Evolutionary conservation across 2,888 invertebrate species (phyloP).

Genomic region (Lathronympha strigana): DNA sequence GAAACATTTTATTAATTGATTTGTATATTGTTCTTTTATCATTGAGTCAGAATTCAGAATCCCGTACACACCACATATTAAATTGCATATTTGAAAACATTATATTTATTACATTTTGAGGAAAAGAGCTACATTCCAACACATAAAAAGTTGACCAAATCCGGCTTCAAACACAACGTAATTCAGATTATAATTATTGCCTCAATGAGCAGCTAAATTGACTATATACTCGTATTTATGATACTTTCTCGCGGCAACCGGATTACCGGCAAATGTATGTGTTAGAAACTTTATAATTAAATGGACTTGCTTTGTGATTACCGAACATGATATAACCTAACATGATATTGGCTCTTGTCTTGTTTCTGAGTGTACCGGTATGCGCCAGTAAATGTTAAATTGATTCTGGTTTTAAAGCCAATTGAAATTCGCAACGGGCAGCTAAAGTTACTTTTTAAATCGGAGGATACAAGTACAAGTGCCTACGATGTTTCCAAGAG

Average conservation of each 20-base stretch:
- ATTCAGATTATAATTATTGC: conserved; percentile 10
- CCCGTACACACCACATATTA: too few relatives aligned
- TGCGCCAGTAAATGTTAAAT: conserved; percentile 20
- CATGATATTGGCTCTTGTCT: not conserved
- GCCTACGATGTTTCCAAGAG: conserved; percentile 9
- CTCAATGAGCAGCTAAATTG: conserved; percentile 6
- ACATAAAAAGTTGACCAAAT: not conserved
- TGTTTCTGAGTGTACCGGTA: conserved; percentile 24
- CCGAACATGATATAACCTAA: not conserved
- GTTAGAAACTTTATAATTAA: conserved; percentile 10
- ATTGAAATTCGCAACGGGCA: conserved; percentile 13
- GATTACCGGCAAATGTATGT: not conserved
- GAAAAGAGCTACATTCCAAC: not conserved
- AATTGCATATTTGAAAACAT: too few relatives aligned
- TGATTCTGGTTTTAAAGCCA: conserved; percentile 24
- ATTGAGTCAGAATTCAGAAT: too few relatives aligned
- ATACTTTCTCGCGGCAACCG: conserved; percentile 7
- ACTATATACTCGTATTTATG: conserved; percentile 9
- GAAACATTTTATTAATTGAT: too few relatives aligned
- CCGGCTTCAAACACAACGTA: not conserved
- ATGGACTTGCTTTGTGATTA: not conserved
- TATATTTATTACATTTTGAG: too few relatives aligned
- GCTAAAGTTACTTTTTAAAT: conserved; percentile 7
- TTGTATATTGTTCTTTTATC: too few relatives aligned
- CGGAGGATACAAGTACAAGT: conserved; percentile 12